Conservation (phyloP, 2,113 vertebrate species). For the Delphinus delphis region DNA sequence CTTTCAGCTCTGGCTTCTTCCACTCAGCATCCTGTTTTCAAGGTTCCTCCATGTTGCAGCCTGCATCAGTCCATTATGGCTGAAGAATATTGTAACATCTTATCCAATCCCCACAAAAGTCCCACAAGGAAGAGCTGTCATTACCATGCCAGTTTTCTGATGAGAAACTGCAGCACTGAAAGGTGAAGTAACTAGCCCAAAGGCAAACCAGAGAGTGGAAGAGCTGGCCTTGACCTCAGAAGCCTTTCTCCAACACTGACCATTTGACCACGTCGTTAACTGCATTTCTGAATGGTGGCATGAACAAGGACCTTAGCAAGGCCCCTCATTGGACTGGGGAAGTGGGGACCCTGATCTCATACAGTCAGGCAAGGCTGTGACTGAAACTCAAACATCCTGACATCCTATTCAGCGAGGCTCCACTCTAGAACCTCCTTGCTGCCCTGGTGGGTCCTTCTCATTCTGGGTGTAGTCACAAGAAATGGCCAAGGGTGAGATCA, state of each 20-base stretch:
- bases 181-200: not conserved
- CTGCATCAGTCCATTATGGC: not conserved
- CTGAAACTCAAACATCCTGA: not conserved
- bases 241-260: not conserved
- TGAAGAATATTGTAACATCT: not conserved
- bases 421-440: not conserved
- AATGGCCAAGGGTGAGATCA: not conserved
- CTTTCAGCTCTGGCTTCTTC: not conserved
- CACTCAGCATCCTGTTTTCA: not conserved
- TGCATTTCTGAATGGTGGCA: not conserved
- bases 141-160: not conserved
- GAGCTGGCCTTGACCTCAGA: not conserved
- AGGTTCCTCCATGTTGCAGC: not conserved
- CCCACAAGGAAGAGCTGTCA: not conserved
- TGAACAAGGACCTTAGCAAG: not conserved
- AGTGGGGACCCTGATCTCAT: not conserved
- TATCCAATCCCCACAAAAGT: not conserved
- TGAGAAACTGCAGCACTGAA: not conserved
- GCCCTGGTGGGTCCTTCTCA: too few relatives aligned
- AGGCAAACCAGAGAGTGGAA: not conserved
- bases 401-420: not conserved
- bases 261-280: not conserved
- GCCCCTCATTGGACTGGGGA: not conserved
- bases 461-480: not conserved
- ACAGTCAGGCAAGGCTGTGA: not conserved